A percentile compares a stretch with the other conserved stretches of the same genome.
These are phyloP conservation scores for Sula dactylatra DNA, from an alignment of 2,113 vertebrate species.

Conservation along the genomic window DNA sequence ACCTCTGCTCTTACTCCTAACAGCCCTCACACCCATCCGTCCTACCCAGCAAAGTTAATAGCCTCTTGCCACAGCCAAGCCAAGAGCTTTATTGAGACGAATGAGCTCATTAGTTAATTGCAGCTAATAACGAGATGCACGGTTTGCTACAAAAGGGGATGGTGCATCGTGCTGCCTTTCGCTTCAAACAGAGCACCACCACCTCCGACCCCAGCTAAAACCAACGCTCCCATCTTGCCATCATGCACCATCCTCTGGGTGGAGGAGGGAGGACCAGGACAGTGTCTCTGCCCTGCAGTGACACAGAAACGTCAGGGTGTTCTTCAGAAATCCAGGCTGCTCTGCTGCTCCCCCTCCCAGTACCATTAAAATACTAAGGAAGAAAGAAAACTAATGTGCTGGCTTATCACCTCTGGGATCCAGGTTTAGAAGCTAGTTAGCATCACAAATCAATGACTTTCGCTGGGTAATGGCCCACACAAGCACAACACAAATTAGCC, in stretches of 20 bases:
- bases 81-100: neutral
- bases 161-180: neutral
- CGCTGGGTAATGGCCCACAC: neutral
- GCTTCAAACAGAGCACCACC: neutral
- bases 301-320: neutral
- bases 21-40: accelerated
- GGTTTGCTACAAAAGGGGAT: neutral
- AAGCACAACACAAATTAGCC: neutral
- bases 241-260: neutral
- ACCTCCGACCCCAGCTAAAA: neutral
- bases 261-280: neutral
- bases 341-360: neutral
- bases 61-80: neutral
- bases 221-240: accelerated
- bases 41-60: neutral
- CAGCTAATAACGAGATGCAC: neutral
- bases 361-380: neutral
- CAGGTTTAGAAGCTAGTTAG: neutral
- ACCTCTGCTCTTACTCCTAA: neutral
- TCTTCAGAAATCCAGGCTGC: neutral
- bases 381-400: neutral
- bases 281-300: accelerated
- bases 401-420: conserved; percentile 13
- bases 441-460: neutral
- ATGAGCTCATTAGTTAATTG: neutral